A percentile compares a stretch with the other conserved stretches of the same genome.
Conservation (phyloP, 2,888 invertebrate species). For the Tryphoninae sp. region DNA sequence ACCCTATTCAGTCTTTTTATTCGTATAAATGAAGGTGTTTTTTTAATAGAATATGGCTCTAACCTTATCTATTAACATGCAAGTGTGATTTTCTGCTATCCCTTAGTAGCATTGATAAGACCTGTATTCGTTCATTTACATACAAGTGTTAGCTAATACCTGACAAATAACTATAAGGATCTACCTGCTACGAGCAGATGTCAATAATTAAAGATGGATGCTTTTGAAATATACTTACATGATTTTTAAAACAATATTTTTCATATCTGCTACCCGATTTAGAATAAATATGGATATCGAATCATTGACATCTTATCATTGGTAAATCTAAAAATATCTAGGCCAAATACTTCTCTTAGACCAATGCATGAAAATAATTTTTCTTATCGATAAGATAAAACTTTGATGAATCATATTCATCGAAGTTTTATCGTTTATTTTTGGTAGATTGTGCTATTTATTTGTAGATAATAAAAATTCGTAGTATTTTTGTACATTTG, state of each 20-base stretch:
- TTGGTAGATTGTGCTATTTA: neutral
- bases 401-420: neutral
- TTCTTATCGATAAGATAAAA: neutral
- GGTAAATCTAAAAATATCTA: slow-evolving; percentile 2
- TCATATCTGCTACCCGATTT: slow-evolving; percentile 2
- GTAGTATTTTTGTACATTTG: too few species aligned
- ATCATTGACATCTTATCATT: slow-evolving; percentile 38
- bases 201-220: neutral
- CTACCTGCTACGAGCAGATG: neutral
- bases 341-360: neutral
- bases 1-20: neutral
- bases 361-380: neutral
- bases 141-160: slow-evolving; percentile 61
- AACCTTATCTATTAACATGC: slow-evolving; percentile 26
- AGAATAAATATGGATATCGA: neutral
- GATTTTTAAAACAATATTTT: neutral
- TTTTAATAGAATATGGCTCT: slow-evolving; percentile 40
- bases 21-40: neutral
- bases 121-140: slow-evolving; percentile 54
- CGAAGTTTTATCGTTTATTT: neutral
- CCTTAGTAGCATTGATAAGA: neutral
- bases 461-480: neutral
- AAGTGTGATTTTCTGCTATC: slow-evolving; percentile 7
- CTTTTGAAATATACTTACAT: neutral
- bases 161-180: neutral